Base-by-base conservation (phyloP, 2,888 invertebrate species). In the Hirtodrosophila histrioides region DNA sequence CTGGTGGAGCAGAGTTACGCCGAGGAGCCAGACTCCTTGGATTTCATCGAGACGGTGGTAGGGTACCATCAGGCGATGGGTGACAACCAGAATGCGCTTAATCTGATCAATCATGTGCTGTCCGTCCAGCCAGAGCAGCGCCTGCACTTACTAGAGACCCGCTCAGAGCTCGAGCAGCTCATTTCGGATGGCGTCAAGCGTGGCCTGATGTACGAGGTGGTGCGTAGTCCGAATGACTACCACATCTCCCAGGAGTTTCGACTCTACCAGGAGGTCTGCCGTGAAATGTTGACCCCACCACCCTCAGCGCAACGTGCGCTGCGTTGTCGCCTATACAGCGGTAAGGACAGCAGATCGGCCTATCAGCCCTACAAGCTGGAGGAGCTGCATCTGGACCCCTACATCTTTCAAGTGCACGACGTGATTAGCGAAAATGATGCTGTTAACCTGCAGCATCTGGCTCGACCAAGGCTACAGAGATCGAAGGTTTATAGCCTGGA, bases 91-190 rank as follows among this genome's bases (percentile, higher is more conserved):
- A 93, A 94, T 44, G 99, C 99, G 0, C 92, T 99, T 61, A 94
- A 95, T 71, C 93, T 98, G 91, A 98, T 98, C 0, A 94, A 96
- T 82, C 95, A 97, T 88, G 93, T 99, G 40, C 91, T 98, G 44
- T 93, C 94, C 56, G 81, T 97, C 23, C 93, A 95, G 35, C 97
- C 97, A 0, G 93, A 93, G 3, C 93, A 93, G 4, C 98, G 99
- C 90, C 93, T 94, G 12, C 93, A 98, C 48, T 97, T 98, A 0
- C 91, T 93, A 11, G 97, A 97, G 57, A 98, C 98, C 91, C 94
- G 96, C 70, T 94, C 94, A 0, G 97, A 97, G 91, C 98, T 98
- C 89, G 95, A 97, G 89, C 95, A 95, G 76, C 94, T 95, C 65
- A 93, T 98, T 17, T 93, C 93, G 11, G 93, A 81, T 23, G 89